Evolutionary conservation across 2,888 invertebrate genomes (phyloP), one percentile per base, ranked within the genome.

Genomic region (Pristionchus exspectatus): DNA sequence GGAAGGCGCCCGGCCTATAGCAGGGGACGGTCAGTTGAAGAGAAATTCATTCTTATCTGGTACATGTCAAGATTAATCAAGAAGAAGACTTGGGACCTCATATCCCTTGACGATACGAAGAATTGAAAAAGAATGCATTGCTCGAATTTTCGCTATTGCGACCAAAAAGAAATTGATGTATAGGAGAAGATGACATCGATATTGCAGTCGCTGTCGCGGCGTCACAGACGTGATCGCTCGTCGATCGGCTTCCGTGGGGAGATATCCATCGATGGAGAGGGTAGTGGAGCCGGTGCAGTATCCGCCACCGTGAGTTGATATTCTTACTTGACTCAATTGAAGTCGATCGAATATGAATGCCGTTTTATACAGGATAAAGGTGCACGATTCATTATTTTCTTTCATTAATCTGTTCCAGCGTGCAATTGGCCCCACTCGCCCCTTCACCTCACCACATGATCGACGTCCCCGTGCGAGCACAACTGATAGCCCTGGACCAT

Each of bases 401-500:
- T 18, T 69, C n/a, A 69, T 9, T 84, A 9, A 10, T 56, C n/a
- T 56, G 14, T 66, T 44, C n/a, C 66, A 87, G 50, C 5, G 27
- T 84, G 5, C 81, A 81, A 54, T 54, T 81, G 81, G 81, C 50
- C 2, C 81, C 81, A 18, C 77, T 44, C 12, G 30, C 38, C 9
- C 38, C 66, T 0, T 24, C 85, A 14, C 21, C 30, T 50, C n/a
- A 33, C 24, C 56, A 44, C 24, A n/a, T 24, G 59, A 14, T 27
- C 27, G 89, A 83, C 2, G 24, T 27, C 14, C 85, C 91, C 9
- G 93, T 93, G 10, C 90, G 92, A 9, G 92, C 93, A 72, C 93
- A 93, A 69, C 86, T 93, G 30, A 90, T 93, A 12, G 92, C 93
- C 2, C 89, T 93, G 27, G 92, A 92, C 81, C 93, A 92, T 85